Conservation (phyloP, 35 echinoderm and acorn worm species). For the Apostichopus californicus region DNA sequence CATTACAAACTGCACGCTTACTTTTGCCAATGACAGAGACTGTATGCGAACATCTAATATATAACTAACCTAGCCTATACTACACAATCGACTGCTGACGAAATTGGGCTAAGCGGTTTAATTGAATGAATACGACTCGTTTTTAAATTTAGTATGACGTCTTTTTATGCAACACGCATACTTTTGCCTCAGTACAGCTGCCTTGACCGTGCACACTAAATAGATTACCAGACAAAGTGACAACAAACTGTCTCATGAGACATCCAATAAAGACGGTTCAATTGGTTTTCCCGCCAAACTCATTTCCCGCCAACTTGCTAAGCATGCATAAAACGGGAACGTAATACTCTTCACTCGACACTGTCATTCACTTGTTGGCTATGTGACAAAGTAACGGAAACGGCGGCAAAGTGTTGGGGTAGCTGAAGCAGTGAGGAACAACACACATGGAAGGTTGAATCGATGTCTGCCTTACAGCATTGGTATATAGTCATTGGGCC, state of each 20-base stretch:
- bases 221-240: constrained; percentile 7
- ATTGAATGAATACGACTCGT: not conserved
- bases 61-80: no score
- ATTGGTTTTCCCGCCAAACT: constrained; percentile 5
- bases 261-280: not conserved
- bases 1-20: no score
- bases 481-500: no score
- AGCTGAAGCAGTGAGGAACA: not conserved
- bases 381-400: not conserved
- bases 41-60: no score
- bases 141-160: not conserved
- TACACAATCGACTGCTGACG: no score
- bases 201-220: not conserved
- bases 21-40: no score
- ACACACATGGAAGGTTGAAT: not conserved
- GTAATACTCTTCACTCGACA: not conserved
- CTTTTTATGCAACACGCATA: not conserved
- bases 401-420: no score
- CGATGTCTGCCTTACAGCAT: not conserved
- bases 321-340: constrained; percentile 5
- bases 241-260: constrained; percentile 5
- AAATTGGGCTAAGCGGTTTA: constrained; percentile 7
- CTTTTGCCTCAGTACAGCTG: not conserved
- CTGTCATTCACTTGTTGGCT: not conserved
- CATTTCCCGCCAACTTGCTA: not conserved